These are phyloP conservation scores for Nycticebus coucang DNA, from an alignment of 2,113 vertebrate genomes.

Conservation along the genomic window DNA sequence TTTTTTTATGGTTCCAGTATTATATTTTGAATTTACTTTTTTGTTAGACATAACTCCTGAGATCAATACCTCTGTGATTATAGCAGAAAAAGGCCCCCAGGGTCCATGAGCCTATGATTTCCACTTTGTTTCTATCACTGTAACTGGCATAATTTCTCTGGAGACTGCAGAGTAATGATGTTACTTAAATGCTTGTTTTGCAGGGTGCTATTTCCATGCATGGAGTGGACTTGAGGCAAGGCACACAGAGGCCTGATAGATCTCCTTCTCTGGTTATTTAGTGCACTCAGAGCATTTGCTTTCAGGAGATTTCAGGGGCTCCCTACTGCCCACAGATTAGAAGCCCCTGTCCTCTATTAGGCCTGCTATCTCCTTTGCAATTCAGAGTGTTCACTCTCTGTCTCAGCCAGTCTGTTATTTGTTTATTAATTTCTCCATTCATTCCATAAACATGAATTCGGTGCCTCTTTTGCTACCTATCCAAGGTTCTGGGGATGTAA, in stretches of 20 bases:
- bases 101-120: conserved; percentile 28
- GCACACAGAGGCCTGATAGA: neutral
- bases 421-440: neutral
- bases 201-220: conserved; percentile 18
- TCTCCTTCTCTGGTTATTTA: neutral
- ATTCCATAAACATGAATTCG: neutral
- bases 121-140: conserved; percentile 62
- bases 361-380: neutral
- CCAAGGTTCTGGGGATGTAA: neutral
- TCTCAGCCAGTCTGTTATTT: neutral
- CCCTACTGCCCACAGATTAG: neutral
- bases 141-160: conserved; percentile 59
- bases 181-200: conserved; percentile 39
- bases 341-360: neutral
- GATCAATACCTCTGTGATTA: conserved; percentile 57
- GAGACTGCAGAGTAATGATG: conserved; percentile 11
- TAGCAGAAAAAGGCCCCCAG: conserved; percentile 45
- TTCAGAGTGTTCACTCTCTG: neutral
- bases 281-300: neutral
- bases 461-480: neutral
- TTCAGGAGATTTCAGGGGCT: neutral
- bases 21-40: conserved; percentile 57
- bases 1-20: conserved; percentile 37
- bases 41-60: neutral
- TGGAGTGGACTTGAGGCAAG: conserved; percentile 26